Conservation (phyloP, 2,888 invertebrate species). For the Drosophila greeni region DNA sequence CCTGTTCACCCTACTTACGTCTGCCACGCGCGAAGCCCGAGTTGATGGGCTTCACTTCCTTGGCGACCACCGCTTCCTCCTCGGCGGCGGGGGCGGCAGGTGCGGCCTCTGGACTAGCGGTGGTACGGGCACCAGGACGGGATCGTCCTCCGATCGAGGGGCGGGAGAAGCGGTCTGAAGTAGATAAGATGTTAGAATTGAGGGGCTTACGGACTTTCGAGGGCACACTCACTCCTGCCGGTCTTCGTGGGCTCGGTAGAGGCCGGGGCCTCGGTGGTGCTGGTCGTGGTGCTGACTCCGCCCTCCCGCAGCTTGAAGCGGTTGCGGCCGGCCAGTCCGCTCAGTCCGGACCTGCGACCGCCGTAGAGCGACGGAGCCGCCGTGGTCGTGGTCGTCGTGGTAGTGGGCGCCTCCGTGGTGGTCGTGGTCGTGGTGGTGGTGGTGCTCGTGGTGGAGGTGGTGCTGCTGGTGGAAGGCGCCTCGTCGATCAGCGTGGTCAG, state of each 20-base stretch:
- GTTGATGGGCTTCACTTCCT: constrained; percentile 75
- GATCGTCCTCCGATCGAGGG: constrained; percentile 77
- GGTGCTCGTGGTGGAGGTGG: constrained; percentile 79
- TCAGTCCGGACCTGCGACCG: constrained; percentile 69
- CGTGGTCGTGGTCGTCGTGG: constrained; percentile 64
- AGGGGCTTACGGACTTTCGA: not conserved
- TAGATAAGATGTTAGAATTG: not conserved
- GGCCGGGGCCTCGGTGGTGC: constrained; percentile 79
- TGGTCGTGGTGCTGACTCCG: constrained; percentile 78
- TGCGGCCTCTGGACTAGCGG: constrained; percentile 61
- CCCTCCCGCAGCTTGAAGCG: constrained; percentile 75
- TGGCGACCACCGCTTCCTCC: constrained; percentile 69
- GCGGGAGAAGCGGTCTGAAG: constrained; percentile 77
- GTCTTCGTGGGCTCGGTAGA: constrained; percentile 72
- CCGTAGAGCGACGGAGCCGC: constrained; percentile 73
- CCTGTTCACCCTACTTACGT: constrained; percentile 66
- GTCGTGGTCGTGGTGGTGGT: constrained; percentile 81
- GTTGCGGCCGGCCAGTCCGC: constrained; percentile 74
- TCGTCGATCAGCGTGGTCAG: constrained; percentile 79
- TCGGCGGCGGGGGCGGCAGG: constrained; percentile 58
- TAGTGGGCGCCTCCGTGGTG: constrained; percentile 78
- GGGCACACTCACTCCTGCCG: constrained; percentile 67
- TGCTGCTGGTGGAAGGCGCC: constrained; percentile 80
- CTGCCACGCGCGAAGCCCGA: constrained; percentile 74
- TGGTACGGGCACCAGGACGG: constrained; percentile 69